Percentiles rank a stretch among this genome's conserved stretches.
Conservation (phyloP, 2,888 invertebrate species). For the Eumerus sabulonum region DNA sequence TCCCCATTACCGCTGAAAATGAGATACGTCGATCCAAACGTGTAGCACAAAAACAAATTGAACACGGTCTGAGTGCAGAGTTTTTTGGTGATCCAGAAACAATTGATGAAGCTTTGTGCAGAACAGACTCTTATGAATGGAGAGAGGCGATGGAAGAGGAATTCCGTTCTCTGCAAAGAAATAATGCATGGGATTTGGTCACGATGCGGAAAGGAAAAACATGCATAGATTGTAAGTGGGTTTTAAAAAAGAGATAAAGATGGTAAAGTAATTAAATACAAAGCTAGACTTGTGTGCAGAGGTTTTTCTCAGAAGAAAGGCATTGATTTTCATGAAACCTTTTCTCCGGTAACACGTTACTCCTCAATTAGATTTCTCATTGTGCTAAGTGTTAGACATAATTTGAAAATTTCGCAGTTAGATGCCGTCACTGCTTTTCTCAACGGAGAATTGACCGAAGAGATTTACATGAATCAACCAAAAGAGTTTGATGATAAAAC, state of each 20-base stretch:
- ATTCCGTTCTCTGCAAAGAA: conserved; percentile 11
- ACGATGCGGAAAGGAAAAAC: conserved; percentile 18
- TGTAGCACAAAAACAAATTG: background rate
- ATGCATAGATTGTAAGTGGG: conserved; percentile 16
- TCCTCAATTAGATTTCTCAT: conserved; percentile 13
- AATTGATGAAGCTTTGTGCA: conserved; percentile 58
- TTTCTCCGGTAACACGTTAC: conserved; percentile 8
- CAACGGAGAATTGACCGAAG: conserved; percentile 54
- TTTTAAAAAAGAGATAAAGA: conserved; percentile 4
- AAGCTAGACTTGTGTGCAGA: conserved; percentile 5
- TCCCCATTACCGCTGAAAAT: conserved; percentile 5
- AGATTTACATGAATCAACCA: conserved; percentile 63
- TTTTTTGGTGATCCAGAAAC: conserved; percentile 43
- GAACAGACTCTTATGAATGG: conserved; percentile 53
- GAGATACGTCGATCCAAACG: conserved; percentile 15
- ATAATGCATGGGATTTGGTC: conserved; percentile 18
- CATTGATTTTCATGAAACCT: conserved; percentile 25
- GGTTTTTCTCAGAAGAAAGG: conserved; percentile 18
- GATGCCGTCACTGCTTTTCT: conserved; percentile 54
- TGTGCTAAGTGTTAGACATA: conserved; percentile 1
- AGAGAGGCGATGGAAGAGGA: conserved; percentile 67
- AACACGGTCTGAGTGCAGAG: conserved; percentile 2
- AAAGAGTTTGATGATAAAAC: conserved; percentile 53
- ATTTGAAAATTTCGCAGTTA: conserved; percentile 32
- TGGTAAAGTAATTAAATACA: background rate